Evolutionary conservation across 1,140 invertebrate species (phyloP).

Genomic region (Drosophila miranda): DNA sequence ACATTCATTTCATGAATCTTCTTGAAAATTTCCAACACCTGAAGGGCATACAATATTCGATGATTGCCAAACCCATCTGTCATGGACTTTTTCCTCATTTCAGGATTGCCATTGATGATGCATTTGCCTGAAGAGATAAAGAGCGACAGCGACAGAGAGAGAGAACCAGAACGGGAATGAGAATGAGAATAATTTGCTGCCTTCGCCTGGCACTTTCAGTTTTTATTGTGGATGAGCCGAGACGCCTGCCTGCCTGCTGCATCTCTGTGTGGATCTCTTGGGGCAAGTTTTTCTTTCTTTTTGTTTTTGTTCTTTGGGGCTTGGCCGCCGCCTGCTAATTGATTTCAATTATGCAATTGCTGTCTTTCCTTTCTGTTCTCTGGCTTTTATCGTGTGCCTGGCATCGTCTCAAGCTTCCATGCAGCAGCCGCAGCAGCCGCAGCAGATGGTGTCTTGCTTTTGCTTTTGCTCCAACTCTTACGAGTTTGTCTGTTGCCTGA

Average conservation of each 20-base stretch:
- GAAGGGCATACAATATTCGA: too few relatives aligned
- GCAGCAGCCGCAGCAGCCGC: neutral
- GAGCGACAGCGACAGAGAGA: neutral
- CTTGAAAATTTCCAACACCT: too few relatives aligned
- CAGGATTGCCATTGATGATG: conserved; percentile 57
- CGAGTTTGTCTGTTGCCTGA: conserved; percentile 39
- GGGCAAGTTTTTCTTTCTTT: conserved; percentile 12
- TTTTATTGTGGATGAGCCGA: conserved; percentile 35
- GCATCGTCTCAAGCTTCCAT: conserved; percentile 39
- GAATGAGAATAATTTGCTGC: conserved; percentile 32
- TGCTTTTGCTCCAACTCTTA: conserved; percentile 25
- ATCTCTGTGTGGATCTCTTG: neutral
- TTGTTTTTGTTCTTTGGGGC: conserved; percentile 19
- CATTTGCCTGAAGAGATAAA: conserved; percentile 24
- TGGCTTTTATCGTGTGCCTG: conserved; percentile 54
- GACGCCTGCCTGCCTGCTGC: neutral
- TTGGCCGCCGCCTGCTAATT: conserved; percentile 61
- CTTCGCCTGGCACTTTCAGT: conserved; percentile 68
- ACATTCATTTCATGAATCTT: too few relatives aligned
- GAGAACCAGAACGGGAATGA: neutral
- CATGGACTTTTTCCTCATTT: too few relatives aligned
- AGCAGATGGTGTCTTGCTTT: neutral
- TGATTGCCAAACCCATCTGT: too few relatives aligned
- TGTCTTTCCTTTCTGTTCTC: conserved; percentile 4
- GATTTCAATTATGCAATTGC: conserved; percentile 79